These are phyloP conservation scores for Danionella dracula DNA, from an alignment of 2,797 vertebrate species.

Conservation along the genomic window DNA sequence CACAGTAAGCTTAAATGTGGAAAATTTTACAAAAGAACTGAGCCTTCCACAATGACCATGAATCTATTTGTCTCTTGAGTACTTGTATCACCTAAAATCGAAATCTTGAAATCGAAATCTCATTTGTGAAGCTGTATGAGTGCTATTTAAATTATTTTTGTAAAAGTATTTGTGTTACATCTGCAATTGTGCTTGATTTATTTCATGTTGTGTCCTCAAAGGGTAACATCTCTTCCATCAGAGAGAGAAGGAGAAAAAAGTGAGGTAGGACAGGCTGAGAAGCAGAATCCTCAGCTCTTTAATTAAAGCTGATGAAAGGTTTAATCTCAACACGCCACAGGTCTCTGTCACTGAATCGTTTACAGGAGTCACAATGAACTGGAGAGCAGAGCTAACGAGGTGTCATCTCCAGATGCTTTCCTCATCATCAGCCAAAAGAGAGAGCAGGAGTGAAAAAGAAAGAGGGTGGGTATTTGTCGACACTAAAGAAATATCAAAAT, in stretches of 20 bases:
- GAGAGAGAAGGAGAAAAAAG: not conserved
- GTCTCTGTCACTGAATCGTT: constrained; percentile 28
- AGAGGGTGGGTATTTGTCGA: not conserved
- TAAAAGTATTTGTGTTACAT: too few species aligned
- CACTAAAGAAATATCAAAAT: not conserved
- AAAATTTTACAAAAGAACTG: too few species aligned
- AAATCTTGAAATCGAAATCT: too few species aligned
- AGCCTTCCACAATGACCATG: too few species aligned
- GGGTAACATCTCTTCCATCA: too few species aligned
- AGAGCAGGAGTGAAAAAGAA: constrained; percentile 4
- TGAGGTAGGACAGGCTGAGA: not conserved
- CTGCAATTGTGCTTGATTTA: too few species aligned
- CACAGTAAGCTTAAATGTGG: too few species aligned
- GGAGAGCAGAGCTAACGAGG: constrained; percentile 44
- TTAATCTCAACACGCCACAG: not conserved
- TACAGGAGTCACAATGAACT: constrained; percentile 22
- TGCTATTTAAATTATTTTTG: too few species aligned
- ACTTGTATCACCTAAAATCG: too few species aligned
- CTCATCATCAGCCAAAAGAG: constrained; percentile 12
- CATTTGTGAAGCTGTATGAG: too few species aligned
- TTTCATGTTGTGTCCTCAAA: too few species aligned
- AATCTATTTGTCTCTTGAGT: too few species aligned
- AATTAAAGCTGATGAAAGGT: constrained; percentile 31
- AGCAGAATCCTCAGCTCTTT: constrained; percentile 1
- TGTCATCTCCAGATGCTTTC: constrained; percentile 56